These are phyloP conservation scores for Falco berigora DNA, from an alignment of 2,797 vertebrate genomes.

Conservation along the genomic window DNA sequence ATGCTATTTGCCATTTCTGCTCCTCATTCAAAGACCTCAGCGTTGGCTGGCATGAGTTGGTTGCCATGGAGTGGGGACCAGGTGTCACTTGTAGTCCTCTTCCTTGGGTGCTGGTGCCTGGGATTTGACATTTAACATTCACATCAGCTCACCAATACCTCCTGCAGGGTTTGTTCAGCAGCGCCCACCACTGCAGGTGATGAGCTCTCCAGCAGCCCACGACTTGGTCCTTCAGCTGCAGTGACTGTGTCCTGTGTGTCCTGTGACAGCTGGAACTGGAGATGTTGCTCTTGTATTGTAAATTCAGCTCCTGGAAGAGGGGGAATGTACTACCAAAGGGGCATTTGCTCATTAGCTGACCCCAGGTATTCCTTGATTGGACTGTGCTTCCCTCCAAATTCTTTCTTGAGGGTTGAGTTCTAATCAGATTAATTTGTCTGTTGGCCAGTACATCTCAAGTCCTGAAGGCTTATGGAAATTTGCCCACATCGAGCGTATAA, in stretches of 20 bases:
- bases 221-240: background rate
- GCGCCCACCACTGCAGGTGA: background rate
- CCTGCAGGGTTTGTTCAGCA: background rate
- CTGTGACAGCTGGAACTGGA: background rate
- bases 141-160: background rate
- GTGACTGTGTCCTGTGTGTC: background rate
- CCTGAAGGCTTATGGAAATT: conserved; percentile 14
- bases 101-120: background rate
- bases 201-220: background rate
- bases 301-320: background rate
- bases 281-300: background rate
- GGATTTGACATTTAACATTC: background rate
- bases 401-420: background rate
- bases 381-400: background rate
- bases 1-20: background rate
- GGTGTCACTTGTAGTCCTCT: background rate
- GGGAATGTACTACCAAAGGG: background rate
- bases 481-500: background rate
- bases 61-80: background rate
- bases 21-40: background rate
- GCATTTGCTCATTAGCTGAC: background rate
- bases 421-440: conserved; percentile 21
- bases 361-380: background rate
- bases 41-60: background rate
- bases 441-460: background rate